Base-by-base conservation (phyloP, 2,888 invertebrate species). In the Trichacis sp. region DNA sequence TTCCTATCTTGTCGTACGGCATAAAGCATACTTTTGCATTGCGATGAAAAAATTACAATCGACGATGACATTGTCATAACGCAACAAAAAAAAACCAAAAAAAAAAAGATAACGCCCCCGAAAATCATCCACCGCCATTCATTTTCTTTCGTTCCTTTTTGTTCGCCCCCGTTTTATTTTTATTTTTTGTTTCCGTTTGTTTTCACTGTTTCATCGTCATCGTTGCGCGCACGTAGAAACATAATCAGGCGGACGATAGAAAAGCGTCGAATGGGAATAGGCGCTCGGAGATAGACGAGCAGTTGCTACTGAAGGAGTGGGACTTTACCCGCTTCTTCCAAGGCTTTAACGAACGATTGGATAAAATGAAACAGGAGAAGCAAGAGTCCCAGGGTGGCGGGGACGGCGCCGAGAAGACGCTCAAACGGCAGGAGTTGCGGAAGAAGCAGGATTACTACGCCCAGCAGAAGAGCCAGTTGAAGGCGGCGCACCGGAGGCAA, bases 281-380 rank as follows among this genome's bases (percentile, higher is more conserved):
- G 69, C 80, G 82, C 61, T 88, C 89, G 54, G 90, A 91, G 78
- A 87, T 90, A 77, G 93, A 93, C 81, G 93, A 93, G 83, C 92
- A 92, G 68, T 90, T 91, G 54, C 88, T 94, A 69, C 87, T 94
- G 74, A 92, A 93, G 85, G 94, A 94, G 80, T 94, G 94, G 94
- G 92, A 94, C 86, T 92, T 94, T 85, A 92, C 93, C 72, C 90
- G 92, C 81, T 94, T 94, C 87, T 94, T 94, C 85, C 92, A 85
- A 75, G 85, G 85, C 64, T 84, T 85, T 77, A 84, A 83, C 75
- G 84, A 84, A 73, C 77, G 82, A 46, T 74, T 83, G 73, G 85
- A 84, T 70, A 79, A 80, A 75, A 79, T 79, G 75, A 85, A 87
- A 66, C 87, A 88, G 76, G 87, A 87, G 59, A 61, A 56, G 36